A percentile compares a stretch with the other conserved stretches of the same genome.
Evolutionary conservation across 2,113 vertebrate species (phyloP).

Genomic region (Scopus umbretta): DNA sequence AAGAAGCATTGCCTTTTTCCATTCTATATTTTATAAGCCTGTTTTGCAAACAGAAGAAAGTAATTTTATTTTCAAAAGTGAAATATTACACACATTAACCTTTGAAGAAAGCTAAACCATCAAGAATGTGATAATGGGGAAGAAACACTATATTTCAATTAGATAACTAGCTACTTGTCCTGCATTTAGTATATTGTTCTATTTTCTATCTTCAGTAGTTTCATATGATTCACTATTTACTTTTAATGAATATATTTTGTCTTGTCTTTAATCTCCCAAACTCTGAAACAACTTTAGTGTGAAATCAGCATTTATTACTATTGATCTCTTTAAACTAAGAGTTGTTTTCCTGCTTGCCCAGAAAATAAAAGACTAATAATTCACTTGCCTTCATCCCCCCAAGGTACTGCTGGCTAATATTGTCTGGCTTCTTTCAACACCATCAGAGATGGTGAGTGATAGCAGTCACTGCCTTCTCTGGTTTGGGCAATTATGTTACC

Average conservation of each 20-base stretch:
- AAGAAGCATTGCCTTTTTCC: background rate
- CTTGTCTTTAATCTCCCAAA: background rate
- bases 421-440: background rate
- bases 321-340: background rate
- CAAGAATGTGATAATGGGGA: background rate
- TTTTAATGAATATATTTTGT: background rate
- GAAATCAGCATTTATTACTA: conserved; percentile 23
- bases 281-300: background rate
- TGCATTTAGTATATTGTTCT: background rate
- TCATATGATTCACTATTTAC: background rate
- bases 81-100: background rate
- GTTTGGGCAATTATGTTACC: background rate
- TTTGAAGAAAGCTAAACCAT: background rate
- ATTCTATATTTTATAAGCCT: background rate
- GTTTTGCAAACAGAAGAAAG: background rate
- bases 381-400: background rate
- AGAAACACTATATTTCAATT: background rate
- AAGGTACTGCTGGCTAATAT: background rate
- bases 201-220: background rate
- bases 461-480: background rate
- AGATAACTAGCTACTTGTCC: background rate
- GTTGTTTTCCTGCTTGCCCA: background rate
- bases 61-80: conserved; percentile 2
- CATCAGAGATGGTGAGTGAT: background rate
- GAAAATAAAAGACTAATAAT: conserved; percentile 2